Percentiles rank a stretch among this genome's conserved stretches.
Conservation (phyloP, 2,888 invertebrate genomes). For the Venustoraphidia nigricollis region DNA sequence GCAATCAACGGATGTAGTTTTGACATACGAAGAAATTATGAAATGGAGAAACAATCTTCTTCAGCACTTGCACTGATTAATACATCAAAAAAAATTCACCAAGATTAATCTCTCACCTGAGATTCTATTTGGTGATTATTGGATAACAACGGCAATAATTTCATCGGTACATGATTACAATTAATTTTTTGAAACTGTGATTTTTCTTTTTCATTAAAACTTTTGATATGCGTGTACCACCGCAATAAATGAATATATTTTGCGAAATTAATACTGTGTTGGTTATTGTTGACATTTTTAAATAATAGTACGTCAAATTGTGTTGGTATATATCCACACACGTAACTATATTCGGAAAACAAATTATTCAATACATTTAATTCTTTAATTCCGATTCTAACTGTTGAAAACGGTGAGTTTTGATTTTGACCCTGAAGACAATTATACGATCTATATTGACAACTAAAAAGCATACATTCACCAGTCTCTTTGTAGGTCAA, state of each 20-base stretch:
- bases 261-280: constrained; percentile 20
- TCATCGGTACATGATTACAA: too few relatives aligned
- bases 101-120: not conserved
- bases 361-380: constrained; percentile 24
- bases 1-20: not conserved
- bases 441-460: too few relatives aligned
- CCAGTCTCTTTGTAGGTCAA: constrained; percentile 3
- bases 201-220: constrained; percentile 36
- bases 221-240: constrained; percentile 46
- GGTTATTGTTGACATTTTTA: constrained; percentile 22
- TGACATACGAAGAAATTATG: not conserved
- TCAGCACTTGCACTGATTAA: constrained; percentile 1
- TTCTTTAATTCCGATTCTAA: constrained; percentile 10
- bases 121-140: not conserved
- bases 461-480: constrained; percentile 1
- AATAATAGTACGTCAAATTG: constrained; percentile 31
- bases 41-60: constrained; percentile 5
- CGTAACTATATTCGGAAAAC: constrained; percentile 38
- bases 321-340: constrained; percentile 38
- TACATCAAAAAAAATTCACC: not conserved
- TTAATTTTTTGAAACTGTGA: constrained; percentile 22
- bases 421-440: not conserved
- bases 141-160: not conserved
- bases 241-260: constrained; percentile 34
- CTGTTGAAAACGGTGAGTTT: constrained; percentile 2